These are phyloP conservation scores for Vireo griseus DNA, from an alignment of 2,797 vertebrate genomes.

Conservation along the genomic window DNA sequence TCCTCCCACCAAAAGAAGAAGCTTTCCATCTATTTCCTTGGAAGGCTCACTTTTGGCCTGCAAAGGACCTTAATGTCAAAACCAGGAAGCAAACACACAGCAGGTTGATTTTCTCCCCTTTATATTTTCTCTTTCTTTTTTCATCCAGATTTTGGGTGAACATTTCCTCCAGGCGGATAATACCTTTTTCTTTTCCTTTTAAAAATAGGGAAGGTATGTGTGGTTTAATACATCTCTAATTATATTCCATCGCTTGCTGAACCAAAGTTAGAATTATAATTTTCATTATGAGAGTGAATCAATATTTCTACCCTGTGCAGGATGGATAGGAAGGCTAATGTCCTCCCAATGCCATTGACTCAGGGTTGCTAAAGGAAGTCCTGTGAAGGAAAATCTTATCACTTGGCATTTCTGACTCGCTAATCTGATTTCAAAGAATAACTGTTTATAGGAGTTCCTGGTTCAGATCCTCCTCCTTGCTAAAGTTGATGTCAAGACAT, in stretches of 20 bases:
- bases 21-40: not conserved
- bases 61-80: not conserved
- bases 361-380: not conserved
- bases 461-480: constrained; percentile 43
- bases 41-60: not conserved
- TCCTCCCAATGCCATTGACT: not conserved
- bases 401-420: constrained; percentile 19
- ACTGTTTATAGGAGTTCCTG: constrained; percentile 48
- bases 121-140: not conserved
- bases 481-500: constrained; percentile 15
- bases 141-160: not conserved
- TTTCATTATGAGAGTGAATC: not conserved
- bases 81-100: not conserved
- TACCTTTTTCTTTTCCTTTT: not conserved
- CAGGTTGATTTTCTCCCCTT: not conserved
- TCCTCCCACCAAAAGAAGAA: not conserved
- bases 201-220: not conserved
- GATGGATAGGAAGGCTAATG: not conserved
- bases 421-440: constrained; percentile 53
- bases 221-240: not conserved
- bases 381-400: not conserved
- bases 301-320: not conserved
- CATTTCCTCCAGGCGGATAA: not conserved
- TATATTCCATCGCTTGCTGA: not conserved
- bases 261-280: not conserved